Base-by-base conservation (phyloP, 2,888 invertebrate genomes). In the Stenurella melanura region DNA sequence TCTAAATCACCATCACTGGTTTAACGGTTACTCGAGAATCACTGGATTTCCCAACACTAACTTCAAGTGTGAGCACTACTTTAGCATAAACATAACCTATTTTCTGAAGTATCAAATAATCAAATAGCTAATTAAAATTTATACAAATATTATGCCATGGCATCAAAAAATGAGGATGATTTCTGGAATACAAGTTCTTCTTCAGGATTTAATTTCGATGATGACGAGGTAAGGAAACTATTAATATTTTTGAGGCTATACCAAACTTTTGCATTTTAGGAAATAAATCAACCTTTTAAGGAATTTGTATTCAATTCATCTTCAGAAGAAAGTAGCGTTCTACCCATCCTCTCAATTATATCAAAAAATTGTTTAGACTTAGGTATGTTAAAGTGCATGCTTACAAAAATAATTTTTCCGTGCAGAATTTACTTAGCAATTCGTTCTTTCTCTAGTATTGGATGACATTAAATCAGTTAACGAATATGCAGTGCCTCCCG, bases 131-230 rank as follows among this genome's bases (percentile, higher is more conserved):
- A 17, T 1, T 71, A 15, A 34, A 66, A n/a, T 34, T 18, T 50
- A 30, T 11, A 63, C 15, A 42, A 57, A 67, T 30, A 64, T 74
- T 71, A 50, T 50, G 70, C 61, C 67, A 81, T 83, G 81, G 30
- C 70, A 38, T 78, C 70, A 61, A 81, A 82, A 75, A 80, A 30
- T 61, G 93, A 93, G 68, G 94, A 94, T 77, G 95, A 94, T 83
- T 96, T 94, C 89, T 96, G 96, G 96, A 94, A 95, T 87, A 93
- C 93, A 56, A 94, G 93, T 83, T 93, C 93, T 83, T 94, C 93
- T 15, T 93, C 93, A 80, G 94, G 94, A 0, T 95, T 96, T 83
- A 94, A 92, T 87, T 96, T 96, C 86, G 96, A 96, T 82, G 95
- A 95, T 78, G 95, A 94, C 83, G 94, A 95, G 34, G 83, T 81